A percentile compares a stretch with the other conserved stretches of the same genome.
Evolutionary conservation across 2,113 vertebrate species (phyloP).

Genomic region (Cyanoramphus novaezelandiae): DNA sequence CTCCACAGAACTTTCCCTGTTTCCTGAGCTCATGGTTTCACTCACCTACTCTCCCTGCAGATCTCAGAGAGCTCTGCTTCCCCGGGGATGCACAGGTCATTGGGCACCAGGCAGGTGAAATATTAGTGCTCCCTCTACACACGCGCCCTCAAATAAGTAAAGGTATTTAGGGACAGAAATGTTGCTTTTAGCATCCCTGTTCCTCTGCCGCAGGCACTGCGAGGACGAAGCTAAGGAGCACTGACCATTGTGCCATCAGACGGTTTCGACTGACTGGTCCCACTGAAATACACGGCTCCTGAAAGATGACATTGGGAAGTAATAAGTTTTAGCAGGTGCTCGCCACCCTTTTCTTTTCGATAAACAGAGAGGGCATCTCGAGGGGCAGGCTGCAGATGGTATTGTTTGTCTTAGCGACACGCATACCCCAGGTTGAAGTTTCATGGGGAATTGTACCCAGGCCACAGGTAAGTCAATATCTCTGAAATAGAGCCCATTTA

Average conservation of each 20-base stretch:
- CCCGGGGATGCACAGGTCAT: rapidly evolving
- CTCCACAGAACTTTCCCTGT: background rate
- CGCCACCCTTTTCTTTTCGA: constrained; percentile 46
- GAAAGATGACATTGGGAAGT: background rate
- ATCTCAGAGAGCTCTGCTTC: background rate
- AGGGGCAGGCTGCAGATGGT: constrained; percentile 52
- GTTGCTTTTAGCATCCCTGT: background rate
- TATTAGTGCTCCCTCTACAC: background rate
- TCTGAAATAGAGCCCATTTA: constrained; percentile 12
- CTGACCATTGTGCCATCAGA: background rate
- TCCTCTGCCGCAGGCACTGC: background rate
- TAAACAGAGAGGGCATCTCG: background rate
- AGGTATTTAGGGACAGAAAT: background rate
- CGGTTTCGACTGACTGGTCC: constrained; percentile 13
- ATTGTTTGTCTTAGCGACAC: constrained; percentile 28
- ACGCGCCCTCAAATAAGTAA: background rate
- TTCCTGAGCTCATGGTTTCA: background rate
- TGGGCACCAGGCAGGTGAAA: background rate
- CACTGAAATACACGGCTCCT: background rate
- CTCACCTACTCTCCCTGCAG: background rate
- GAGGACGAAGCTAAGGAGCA: background rate
- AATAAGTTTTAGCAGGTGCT: constrained; percentile 21
- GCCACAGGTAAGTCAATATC: constrained; percentile 31
- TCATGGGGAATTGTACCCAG: background rate
- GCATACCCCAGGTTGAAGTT: background rate